Percentiles rank a stretch among this genome's conserved stretches.
Conservation (phyloP, 2,888 invertebrate species). For the Shargacucullia verbasci region DNA sequence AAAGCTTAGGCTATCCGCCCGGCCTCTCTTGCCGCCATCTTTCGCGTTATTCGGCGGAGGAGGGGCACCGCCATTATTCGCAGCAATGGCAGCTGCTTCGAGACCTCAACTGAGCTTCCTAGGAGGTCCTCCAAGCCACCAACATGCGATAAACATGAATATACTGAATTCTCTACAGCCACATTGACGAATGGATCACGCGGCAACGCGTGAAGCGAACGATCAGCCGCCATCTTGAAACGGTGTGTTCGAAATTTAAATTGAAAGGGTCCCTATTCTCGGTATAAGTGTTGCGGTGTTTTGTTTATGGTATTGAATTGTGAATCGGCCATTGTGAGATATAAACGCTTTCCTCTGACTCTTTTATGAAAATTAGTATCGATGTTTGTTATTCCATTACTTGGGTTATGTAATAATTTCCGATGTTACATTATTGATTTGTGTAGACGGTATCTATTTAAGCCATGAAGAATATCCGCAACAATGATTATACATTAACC, state of each 20-base stretch:
- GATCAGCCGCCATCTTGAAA: constrained; percentile 74
- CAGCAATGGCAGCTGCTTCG: constrained; percentile 91
- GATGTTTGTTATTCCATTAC: too few relatives aligned
- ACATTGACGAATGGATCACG: constrained; percentile 87
- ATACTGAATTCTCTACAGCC: constrained; percentile 89
- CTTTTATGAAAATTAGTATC: background rate
- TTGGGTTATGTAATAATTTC: background rate
- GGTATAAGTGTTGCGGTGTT: constrained; percentile 27
- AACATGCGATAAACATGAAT: constrained; percentile 88
- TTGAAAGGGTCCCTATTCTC: constrained; percentile 48
- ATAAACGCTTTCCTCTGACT: constrained; percentile 16
- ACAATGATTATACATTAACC: background rate
- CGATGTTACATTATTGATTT: background rate
- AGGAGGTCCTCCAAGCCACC: constrained; percentile 87
- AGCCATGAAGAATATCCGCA: background rate
- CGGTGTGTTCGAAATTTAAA: constrained; percentile 56
- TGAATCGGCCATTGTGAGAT: constrained; percentile 33
- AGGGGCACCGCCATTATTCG: constrained; percentile 91
- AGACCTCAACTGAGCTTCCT: constrained; percentile 90
- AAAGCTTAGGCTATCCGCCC: constrained; percentile 95
- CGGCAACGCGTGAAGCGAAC: constrained; percentile 72
- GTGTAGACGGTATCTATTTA: too few relatives aligned
- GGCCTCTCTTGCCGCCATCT: constrained; percentile 93
- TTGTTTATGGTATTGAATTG: constrained; percentile 33
- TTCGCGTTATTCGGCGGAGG: constrained; percentile 92